These are phyloP conservation scores for Diaphora mendica DNA, from an alignment of 2,888 invertebrate genomes.

Conservation along the genomic window DNA sequence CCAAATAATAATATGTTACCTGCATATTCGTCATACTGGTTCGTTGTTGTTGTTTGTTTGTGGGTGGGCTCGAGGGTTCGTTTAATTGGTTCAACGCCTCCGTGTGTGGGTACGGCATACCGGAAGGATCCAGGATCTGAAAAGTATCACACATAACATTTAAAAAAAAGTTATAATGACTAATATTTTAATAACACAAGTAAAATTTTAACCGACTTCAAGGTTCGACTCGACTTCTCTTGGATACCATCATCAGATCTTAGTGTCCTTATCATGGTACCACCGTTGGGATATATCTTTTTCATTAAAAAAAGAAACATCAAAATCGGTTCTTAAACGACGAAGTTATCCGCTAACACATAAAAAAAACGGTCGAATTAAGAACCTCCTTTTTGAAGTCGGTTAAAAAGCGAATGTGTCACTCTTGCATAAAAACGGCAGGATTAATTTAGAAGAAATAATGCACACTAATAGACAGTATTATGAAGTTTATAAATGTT, in stretches of 20 bases:
- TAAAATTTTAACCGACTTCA: too few species aligned
- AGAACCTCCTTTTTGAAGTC: too few species aligned
- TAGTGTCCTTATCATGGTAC: too few species aligned
- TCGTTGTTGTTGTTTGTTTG: constrained; percentile 66
- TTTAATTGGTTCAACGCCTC: constrained; percentile 70
- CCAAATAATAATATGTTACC: constrained; percentile 52
- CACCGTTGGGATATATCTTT: too few species aligned
- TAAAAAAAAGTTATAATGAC: neutral
- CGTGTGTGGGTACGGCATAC: constrained; percentile 69
- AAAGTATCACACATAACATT: constrained; percentile 7
- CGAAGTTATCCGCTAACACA: too few species aligned
- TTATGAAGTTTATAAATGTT: too few species aligned
- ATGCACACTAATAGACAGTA: neutral
- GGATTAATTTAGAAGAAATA: neutral
- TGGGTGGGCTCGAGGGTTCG: constrained; percentile 74
- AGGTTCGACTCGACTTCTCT: too few species aligned
- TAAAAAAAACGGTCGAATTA: too few species aligned
- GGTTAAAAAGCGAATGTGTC: too few species aligned
- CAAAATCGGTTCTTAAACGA: too few species aligned
- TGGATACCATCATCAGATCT: too few species aligned
- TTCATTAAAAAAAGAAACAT: too few species aligned
- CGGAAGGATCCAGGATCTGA: constrained; percentile 72
- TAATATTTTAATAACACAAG: neutral
- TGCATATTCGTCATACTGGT: constrained; percentile 81
- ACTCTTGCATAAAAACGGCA: neutral